Evolutionary conservation across 2,888 invertebrate species (phyloP).

Genomic region (Tetranychus truncatus): DNA sequence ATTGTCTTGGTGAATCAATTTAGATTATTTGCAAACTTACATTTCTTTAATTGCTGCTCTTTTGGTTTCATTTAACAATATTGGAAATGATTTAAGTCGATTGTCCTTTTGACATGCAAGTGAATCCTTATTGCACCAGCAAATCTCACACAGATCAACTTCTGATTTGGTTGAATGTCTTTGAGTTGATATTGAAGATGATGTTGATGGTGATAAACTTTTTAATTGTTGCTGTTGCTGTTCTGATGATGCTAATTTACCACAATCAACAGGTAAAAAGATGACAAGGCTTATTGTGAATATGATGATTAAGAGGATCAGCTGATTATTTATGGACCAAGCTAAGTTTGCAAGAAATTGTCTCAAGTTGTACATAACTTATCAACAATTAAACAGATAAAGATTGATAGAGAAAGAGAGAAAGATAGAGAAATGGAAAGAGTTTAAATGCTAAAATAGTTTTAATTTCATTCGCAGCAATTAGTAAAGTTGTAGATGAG

Average conservation of each 20-base stretch:
- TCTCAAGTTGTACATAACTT: not conserved
- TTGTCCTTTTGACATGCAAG: not conserved
- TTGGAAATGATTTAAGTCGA: constrained; percentile 1
- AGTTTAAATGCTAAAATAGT: not conserved
- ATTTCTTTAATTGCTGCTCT: not conserved
- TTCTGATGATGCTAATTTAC: not conserved
- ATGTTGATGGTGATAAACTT: not conserved
- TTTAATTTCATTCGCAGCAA: too few species aligned
- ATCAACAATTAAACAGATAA: not conserved
- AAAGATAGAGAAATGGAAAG: not conserved
- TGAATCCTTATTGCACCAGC: not conserved
- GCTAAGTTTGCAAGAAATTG: not conserved
- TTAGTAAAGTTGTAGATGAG: too few species aligned
- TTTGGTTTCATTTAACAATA: not conserved
- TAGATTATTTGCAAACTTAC: not conserved
- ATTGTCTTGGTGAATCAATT: too few species aligned
- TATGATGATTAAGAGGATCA: not conserved
- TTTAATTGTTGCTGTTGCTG: not conserved
- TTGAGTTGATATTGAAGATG: not conserved
- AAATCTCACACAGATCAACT: not conserved
- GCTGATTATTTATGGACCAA: not conserved
- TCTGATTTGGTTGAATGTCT: not conserved
- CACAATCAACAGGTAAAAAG: not conserved
- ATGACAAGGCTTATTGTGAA: not conserved
- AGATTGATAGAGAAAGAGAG: not conserved